Percentiles rank a stretch among this genome's conserved stretches.
Evolutionary conservation across 2,113 vertebrate genomes (phyloP).

Genomic region (Myrmecobius fasciatus): DNA sequence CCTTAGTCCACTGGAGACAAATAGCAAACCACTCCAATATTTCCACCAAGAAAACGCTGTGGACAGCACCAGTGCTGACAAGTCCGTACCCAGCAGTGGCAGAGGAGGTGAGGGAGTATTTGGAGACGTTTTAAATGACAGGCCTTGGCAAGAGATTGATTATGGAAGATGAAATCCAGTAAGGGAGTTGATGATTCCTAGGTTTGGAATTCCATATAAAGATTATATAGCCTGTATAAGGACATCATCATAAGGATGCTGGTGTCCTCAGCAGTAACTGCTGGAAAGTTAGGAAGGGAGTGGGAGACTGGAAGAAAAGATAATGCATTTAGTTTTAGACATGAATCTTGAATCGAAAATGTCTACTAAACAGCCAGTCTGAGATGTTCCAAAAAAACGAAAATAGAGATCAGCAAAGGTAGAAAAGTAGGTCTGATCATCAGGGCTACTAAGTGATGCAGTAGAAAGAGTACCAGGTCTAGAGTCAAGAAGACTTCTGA

Average conservation of each 20-base stretch:
- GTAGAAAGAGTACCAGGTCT: no score
- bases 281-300: not conserved
- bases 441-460: no score
- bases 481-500: no score
- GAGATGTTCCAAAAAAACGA: no score
- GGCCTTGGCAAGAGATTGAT: not conserved
- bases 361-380: not conserved
- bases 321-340: not conserved
- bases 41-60: no score
- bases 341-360: not conserved
- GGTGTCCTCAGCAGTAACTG: not conserved
- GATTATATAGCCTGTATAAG: no score
- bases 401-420: no score
- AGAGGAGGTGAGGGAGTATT: not conserved
- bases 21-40: no score
- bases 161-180: not conserved
- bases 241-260: not conserved
- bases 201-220: not conserved
- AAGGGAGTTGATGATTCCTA: not conserved
- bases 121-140: not conserved
- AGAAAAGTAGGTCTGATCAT: no score
- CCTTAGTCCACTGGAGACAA: no score
- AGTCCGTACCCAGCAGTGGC: not conserved
- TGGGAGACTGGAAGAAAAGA: not conserved
- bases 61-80: not conserved